Base-by-base conservation (phyloP, 2,797 vertebrate genomes). In the Intellagama lesueurii region DNA sequence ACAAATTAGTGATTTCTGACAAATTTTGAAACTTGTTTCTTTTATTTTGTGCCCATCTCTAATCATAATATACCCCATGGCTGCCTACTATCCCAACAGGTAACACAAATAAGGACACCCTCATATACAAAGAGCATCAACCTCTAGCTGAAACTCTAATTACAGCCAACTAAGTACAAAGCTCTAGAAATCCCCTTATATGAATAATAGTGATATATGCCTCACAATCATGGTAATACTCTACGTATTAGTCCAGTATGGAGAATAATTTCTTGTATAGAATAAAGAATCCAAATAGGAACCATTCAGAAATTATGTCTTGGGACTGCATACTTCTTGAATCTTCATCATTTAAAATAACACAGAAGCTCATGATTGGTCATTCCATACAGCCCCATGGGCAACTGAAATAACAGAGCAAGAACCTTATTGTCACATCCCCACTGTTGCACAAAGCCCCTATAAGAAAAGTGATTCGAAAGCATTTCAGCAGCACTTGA, bases 381-480 rank as follows among this genome's bases (percentile, higher is more conserved):
- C 83, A 70, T 77, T 94, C 92, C 83, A 68, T 49, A 96, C 94
- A 90, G 95, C 94, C 95, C 12, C 93, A 30, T 90, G 96, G 96
- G 95, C 95, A 96, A 96, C 96, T 98, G 96, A 96, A 98, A 98
- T 98, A 97, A 97, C 92, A 97, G 97, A 98, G 97, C 97, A 96
- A 93, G 97, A 97, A 98, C 97, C 97, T 98, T 97, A 97, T 97
- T 98, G 97, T 96, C 96, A 94, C 97, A 96, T 95, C 97, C 97
- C 98, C 98, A 98, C 97, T 97, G 98, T 97, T 97, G 96, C 96
- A 97, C 96, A 96, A 97, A 98, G 96, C 96, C 95, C 95, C 96
- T 95, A 94, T 90, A 97, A 98, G 97, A 97, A 98, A 97, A 96
- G 97, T 98, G 98, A 98, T 98, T 98, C 98, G 97, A 94, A 97